Conservation (phyloP, 2,797 vertebrate species). For the Tamandua tetradactyla region DNA sequence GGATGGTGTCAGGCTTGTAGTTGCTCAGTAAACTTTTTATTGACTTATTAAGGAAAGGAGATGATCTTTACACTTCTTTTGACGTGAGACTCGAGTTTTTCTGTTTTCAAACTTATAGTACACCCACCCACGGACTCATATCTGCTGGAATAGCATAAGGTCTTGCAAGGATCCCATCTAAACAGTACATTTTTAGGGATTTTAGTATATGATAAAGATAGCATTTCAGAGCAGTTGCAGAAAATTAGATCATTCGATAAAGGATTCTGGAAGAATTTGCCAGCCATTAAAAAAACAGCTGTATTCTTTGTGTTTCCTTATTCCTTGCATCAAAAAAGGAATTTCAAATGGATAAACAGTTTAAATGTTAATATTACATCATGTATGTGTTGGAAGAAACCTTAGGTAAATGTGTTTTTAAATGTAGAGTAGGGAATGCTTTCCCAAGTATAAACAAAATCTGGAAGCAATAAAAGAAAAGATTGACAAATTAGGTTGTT, state of each 20-base stretch:
- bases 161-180: neutral
- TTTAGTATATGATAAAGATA: neutral
- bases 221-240: neutral
- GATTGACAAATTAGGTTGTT: neutral
- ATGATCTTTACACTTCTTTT: neutral
- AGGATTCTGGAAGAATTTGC: neutral
- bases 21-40: neutral
- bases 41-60: neutral
- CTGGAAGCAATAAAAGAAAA: neutral
- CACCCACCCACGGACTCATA: neutral
- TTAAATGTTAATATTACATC: neutral
- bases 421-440: slow-evolving; percentile 20
- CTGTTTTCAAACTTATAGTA: neutral
- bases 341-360: slow-evolving; percentile 7
- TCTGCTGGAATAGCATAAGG: neutral
- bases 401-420: neutral
- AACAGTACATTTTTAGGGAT: neutral
- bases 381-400: neutral
- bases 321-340: neutral
- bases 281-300: neutral
- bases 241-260: neutral
- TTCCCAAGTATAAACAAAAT: slow-evolving; percentile 32
- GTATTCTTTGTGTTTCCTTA: slow-evolving; percentile 10
- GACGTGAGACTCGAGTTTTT: neutral
- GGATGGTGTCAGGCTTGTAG: neutral